A percentile compares a stretch with the other conserved stretches of the same genome.
Conservation (phyloP, 2,797 vertebrate genomes). For the Xenops minutus region DNA sequence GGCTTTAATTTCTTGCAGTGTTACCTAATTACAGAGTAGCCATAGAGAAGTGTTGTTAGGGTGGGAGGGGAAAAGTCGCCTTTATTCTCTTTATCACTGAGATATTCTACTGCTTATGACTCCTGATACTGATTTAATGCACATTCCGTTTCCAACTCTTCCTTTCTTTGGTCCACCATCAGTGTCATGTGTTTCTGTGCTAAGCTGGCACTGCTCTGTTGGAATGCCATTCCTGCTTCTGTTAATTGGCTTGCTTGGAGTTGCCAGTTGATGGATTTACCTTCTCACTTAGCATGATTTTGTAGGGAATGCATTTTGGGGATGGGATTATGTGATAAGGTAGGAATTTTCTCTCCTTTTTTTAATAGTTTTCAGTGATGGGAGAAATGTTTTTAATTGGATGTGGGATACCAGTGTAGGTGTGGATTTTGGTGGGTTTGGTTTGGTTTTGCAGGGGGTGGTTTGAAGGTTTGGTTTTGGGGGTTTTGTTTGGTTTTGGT, state of each 20-base stretch:
- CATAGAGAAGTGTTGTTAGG: background rate
- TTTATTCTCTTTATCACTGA: background rate
- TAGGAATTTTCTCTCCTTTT: background rate
- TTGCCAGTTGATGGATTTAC: background rate
- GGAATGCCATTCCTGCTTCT: background rate
- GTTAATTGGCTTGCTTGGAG: background rate
- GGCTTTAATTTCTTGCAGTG: background rate
- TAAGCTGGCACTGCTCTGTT: background rate
- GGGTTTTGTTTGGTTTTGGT: background rate
- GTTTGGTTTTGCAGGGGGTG: background rate
- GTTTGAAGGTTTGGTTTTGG: background rate
- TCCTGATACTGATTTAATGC: background rate
- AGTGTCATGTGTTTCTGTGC: background rate
- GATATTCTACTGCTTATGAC: background rate
- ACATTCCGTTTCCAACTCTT: background rate
- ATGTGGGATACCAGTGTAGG: background rate
- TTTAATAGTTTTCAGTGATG: background rate
- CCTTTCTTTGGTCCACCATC: background rate
- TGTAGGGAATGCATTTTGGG: background rate
- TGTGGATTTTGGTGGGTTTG: background rate
- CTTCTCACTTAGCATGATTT: background rate
- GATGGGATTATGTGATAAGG: background rate
- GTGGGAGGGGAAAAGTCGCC: fast-evolving
- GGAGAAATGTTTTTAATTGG: background rate
- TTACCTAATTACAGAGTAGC: background rate